Evolutionary conservation across 2,797 vertebrate species (phyloP).

Genomic region (Sylvilagus floridanus): DNA sequence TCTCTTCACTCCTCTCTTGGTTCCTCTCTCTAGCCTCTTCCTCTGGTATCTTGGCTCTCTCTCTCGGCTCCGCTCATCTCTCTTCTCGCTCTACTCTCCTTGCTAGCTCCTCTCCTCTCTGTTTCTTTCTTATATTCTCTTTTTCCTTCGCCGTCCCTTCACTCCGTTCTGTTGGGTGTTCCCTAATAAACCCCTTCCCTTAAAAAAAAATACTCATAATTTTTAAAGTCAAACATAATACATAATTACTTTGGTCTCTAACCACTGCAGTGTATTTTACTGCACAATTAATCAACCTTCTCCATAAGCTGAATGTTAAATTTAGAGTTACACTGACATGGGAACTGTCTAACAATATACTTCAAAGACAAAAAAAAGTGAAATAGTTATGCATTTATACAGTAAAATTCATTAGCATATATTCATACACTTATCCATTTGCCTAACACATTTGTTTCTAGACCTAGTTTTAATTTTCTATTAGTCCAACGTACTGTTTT

Average conservation of each 20-base stretch:
- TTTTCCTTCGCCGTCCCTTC: too few relatives aligned
- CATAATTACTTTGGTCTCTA: background rate
- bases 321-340: background rate
- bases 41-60: too few relatives aligned
- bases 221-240: conserved; percentile 34
- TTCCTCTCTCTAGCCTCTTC: too few relatives aligned
- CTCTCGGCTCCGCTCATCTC: too few relatives aligned
- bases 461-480: conserved; percentile 24
- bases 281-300: background rate
- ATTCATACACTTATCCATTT: background rate
- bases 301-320: background rate
- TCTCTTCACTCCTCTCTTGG: too few relatives aligned
- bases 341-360: background rate
- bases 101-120: too few relatives aligned
- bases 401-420: background rate
- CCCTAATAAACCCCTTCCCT: too few relatives aligned
- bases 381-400: background rate
- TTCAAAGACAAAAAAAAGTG: conserved; percentile 7
- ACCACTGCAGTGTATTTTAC: background rate
- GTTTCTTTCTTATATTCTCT: too few relatives aligned
- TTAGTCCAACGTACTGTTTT: conserved; percentile 17
- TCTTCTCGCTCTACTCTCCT: too few relatives aligned
- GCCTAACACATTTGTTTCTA: conserved; percentile 22
- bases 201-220: too few relatives aligned
- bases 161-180: too few relatives aligned